Base-by-base conservation (phyloP, 1,140 invertebrate species). In the Neodiprion pinetum region DNA sequence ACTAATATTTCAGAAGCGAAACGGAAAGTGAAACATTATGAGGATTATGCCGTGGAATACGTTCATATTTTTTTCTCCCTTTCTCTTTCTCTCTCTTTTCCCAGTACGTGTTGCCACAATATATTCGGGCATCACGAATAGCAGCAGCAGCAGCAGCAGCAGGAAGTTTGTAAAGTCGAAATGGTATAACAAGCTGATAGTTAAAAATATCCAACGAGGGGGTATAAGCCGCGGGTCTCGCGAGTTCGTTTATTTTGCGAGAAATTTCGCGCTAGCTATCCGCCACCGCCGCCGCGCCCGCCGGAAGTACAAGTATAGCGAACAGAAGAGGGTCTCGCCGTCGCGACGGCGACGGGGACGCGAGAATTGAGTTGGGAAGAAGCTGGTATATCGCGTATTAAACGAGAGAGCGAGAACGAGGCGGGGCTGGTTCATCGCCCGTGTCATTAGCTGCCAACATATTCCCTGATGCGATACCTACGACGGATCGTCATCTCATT, bases 211-310 rank as follows among this genome's bases (percentile, higher is more conserved):
- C 53, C 53, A 61, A 61, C 53, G 11, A 61, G 53, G n/a, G 11
- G 53, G 53, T 61, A 14, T 61, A 40, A 40, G 28, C 28, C 28
- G 28, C 28, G 28, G 28, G 28, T 40, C 28, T 40, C 28, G 28
- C 0, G n/a, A 17, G 11, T 61, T 61, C 11, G 53, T 61, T 61
- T 61, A 61, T 61, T 61, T 61, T 61, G 53, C 8, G 40, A 28
- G 40, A 69, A 69, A 66, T 80, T 74, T 78, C 70, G 70, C 77
- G 75, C 79, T 75, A 80, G 77, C 70, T 75, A 53, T 72, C 75
- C 67, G 80, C 72, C 82, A 74, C 82, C 80, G 81, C 82, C 81
- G 40, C 72, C 23, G 21, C 53, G 28, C 47, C 48, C 47, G 47
- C 48, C 49, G 69, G 23, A 28, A 71, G 50, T 74, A 67, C 76